Percentiles rank a stretch among this genome's conserved stretches.
Conservation (phyloP, 2,797 vertebrate genomes). For the Danio tinwini region DNA sequence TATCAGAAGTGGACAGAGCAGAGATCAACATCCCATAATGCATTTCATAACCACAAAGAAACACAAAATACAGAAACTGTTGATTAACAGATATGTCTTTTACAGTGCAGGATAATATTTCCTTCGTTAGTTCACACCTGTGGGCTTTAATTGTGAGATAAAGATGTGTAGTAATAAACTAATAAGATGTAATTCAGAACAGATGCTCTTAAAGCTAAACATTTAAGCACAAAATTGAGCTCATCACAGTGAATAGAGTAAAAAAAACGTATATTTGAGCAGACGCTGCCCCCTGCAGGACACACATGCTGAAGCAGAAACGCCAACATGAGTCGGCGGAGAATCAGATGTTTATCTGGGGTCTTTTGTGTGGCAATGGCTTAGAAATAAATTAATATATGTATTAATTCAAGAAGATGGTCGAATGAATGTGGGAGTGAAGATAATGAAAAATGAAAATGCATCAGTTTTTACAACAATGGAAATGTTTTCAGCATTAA, state of each 20-base stretch:
- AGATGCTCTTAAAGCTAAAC: not conserved
- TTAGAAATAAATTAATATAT: not conserved
- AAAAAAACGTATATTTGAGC: not conserved
- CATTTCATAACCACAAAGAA: too few relatives aligned
- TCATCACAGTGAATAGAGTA: not conserved
- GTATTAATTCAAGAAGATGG: not conserved
- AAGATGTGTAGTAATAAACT: too few relatives aligned
- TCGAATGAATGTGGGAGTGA: not conserved
- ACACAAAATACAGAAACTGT: too few relatives aligned
- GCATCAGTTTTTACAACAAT: not conserved
- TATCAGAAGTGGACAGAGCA: too few relatives aligned
- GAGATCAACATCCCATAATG: too few relatives aligned
- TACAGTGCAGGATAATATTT: too few relatives aligned
- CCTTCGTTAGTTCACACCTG: too few relatives aligned
- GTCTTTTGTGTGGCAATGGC: not conserved
- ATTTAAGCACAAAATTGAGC: too few relatives aligned
- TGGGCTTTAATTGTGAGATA: too few relatives aligned
- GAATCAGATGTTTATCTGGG: too few relatives aligned
- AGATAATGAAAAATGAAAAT: not conserved
- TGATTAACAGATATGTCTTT: too few relatives aligned
- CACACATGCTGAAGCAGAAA: not conserved
- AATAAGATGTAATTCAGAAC: not conserved
- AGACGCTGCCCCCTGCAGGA: constrained; percentile 49
- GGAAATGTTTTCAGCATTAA: not conserved
- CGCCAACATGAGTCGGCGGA: not conserved